Conservation (phyloP, 2,888 invertebrate species). For the Caenorhabditis zanzibari region DNA sequence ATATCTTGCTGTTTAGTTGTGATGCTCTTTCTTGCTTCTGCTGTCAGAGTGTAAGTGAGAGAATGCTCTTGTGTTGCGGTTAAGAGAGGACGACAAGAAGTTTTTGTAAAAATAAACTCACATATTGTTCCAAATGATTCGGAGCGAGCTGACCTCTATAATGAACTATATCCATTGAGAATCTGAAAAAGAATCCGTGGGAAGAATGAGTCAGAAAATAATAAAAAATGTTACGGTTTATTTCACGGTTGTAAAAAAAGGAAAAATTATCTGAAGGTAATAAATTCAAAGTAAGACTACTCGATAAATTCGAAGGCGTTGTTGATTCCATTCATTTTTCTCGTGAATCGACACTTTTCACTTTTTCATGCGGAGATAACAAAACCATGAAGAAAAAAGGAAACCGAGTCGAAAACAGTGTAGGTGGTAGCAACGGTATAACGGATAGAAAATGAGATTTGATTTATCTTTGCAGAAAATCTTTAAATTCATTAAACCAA, state of each 20-base stretch:
- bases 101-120: conserved; percentile 58
- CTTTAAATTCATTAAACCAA: background rate
- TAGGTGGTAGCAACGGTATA: conserved; percentile 17
- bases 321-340: conserved; percentile 36
- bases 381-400: conserved; percentile 14
- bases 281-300: conserved; percentile 16
- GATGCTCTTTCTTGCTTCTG: conserved; percentile 19
- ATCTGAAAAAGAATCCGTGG: background rate
- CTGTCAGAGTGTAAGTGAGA: conserved; percentile 39
- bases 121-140: conserved; percentile 44
- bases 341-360: conserved; percentile 49
- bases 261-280: background rate
- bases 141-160: background rate
- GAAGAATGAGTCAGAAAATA: background rate
- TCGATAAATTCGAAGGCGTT: conserved; percentile 39
- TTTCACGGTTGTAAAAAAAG: conserved; percentile 2
- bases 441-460: background rate
- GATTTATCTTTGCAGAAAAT: conserved; percentile 26
- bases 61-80: conserved; percentile 15
- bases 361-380: conserved; percentile 61
- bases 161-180: background rate
- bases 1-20: conserved; percentile 52
- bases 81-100: background rate
- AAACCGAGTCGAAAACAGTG: conserved; percentile 33
- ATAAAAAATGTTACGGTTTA: background rate